phyloP scores from a whole-genome alignment of 2,113 vertebrate species.

The Arothron firmamentum region DNA sequence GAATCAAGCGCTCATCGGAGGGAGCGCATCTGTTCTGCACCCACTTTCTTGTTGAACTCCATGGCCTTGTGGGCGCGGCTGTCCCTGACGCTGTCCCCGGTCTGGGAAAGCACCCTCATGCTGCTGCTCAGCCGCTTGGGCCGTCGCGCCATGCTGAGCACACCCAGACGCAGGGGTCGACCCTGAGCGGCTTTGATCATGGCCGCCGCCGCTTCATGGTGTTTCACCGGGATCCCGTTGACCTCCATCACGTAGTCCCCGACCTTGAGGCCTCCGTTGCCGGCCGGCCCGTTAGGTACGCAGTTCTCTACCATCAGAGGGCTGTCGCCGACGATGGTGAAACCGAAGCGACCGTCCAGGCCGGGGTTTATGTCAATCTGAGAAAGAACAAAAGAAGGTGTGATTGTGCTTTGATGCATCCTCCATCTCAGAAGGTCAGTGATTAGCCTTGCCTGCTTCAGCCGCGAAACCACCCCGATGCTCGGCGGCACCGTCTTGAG shows the following conservation, averaged over 20 bases:
- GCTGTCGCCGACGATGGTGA: slow-evolving; percentile 75
- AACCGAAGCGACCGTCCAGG: slow-evolving; percentile 74
- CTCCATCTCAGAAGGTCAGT: not conserved
- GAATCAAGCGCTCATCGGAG: no score
- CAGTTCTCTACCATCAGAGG: slow-evolving; percentile 81
- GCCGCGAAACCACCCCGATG: slow-evolving; percentile 89
- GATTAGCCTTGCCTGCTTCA: slow-evolving; percentile 70
- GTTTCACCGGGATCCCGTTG: slow-evolving; percentile 75
- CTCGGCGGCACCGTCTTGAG: slow-evolving; percentile 89
- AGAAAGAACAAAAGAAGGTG: not conserved
- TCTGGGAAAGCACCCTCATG: slow-evolving; percentile 77
- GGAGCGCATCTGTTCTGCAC: not conserved
- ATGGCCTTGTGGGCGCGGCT: slow-evolving; percentile 87
- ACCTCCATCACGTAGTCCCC: slow-evolving; percentile 84
- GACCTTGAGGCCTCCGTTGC: slow-evolving; percentile 73
- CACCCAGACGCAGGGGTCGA: slow-evolving; percentile 74
- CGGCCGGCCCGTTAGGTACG: slow-evolving; percentile 72
- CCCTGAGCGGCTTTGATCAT: slow-evolving; percentile 79
- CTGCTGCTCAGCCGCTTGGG: slow-evolving; percentile 73
- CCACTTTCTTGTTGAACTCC: slow-evolving; percentile 89
- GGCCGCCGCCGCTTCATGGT: slow-evolving; percentile 68
- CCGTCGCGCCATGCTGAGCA: slow-evolving; percentile 77
- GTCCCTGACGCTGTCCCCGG: slow-evolving; percentile 66
- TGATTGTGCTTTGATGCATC: not conserved
- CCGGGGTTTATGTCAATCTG: slow-evolving; percentile 74